phyloP scores from a whole-genome alignment of 2,888 invertebrate genomes.

The Sinodicranocentrus sp. region DNA sequence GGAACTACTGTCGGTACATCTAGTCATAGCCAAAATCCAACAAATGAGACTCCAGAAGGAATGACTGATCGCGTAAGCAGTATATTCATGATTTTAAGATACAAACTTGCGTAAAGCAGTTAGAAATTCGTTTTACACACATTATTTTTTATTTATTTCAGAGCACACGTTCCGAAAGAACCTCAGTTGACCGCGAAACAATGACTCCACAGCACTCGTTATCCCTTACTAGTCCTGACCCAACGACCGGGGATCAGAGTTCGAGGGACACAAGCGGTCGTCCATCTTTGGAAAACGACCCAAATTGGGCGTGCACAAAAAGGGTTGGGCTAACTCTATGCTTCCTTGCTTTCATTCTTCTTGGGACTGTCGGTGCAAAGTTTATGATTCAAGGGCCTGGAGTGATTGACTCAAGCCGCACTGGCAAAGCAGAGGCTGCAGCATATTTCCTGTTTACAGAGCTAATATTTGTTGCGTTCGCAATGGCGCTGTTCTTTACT shows the following conservation, averaged over 20 bases:
- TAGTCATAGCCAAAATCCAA: slow-evolving; percentile 53
- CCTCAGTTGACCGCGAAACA: slow-evolving; percentile 54
- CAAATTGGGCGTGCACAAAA: slow-evolving; percentile 71
- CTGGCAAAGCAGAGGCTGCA: slow-evolving; percentile 67
- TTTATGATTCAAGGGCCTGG: slow-evolving; percentile 65
- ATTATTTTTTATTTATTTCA: no score
- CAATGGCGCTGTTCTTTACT: slow-evolving; percentile 72
- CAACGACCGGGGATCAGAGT: slow-evolving; percentile 30
- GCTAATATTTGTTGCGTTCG: slow-evolving; percentile 73
- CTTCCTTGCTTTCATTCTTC: slow-evolving; percentile 74
- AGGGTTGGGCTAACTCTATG: slow-evolving; percentile 74
- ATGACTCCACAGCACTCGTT: slow-evolving; percentile 53
- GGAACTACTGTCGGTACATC: slow-evolving; percentile 29
- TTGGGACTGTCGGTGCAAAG: slow-evolving; percentile 70
- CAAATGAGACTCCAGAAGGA: slow-evolving; percentile 56
- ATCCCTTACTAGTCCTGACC: slow-evolving; percentile 53
- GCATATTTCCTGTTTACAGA: slow-evolving; percentile 75
- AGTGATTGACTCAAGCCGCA: slow-evolving; percentile 62
- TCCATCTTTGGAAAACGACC: slow-evolving; percentile 59
- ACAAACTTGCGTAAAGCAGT: no score
- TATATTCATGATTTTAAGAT: background rate
- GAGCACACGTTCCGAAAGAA: slow-evolving; percentile 50
- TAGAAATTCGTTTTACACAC: no score
- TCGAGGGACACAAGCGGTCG: slow-evolving; percentile 40
- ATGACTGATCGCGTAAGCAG: slow-evolving; percentile 57